Base-by-base conservation (phyloP, 2,113 vertebrate species). In the Equus przewalskii region DNA sequence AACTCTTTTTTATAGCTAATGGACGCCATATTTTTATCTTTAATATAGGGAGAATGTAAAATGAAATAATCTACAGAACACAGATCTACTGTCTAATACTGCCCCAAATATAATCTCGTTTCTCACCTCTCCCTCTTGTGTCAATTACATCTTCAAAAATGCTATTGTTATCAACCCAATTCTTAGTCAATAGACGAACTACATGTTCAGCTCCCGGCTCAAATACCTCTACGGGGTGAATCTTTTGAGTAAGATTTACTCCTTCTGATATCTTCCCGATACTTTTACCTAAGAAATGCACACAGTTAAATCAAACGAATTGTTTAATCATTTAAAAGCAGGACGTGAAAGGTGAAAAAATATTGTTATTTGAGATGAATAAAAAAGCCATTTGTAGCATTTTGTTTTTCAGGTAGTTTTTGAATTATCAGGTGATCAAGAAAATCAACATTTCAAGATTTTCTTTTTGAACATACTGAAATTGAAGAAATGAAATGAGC, bases 61-160 rank as follows among this genome's bases (percentile, higher is more conserved):
- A 65, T 69, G 41, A 49, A 76, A 81, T 67, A 36, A 78, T 70
- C 70, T 54, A 70, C n/a, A n/a, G 19, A 21, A 62, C 82, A 95
- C 6, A 54, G 14, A 33, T 60, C 54, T 9, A 81, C 51, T 58
- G 90, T 93, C 97, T 70, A 85, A 18, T 86, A 67, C 30, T 44
- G 78, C 44, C 95, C 97, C 67, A 67, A 93, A 98, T 46, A 89
- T 49, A 70, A 96, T 89, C 80, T 94, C 13, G 54, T 95, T 97
- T 96, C 99, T 99, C 99, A 99, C 99, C 99, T 99, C 99, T 99
- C 98, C 98, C 99, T 98, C 98, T 99, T 51, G 99, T 99, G 98
- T 98, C 99, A 99, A 99, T 99, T 98, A 99, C 99, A 98, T 99
- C 99, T 99, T 99, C 99, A 99, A 99, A 99, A 99, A 99, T 99